Base-by-base conservation (phyloP, 2,888 invertebrate genomes). In the Leucozona laternaria region DNA sequence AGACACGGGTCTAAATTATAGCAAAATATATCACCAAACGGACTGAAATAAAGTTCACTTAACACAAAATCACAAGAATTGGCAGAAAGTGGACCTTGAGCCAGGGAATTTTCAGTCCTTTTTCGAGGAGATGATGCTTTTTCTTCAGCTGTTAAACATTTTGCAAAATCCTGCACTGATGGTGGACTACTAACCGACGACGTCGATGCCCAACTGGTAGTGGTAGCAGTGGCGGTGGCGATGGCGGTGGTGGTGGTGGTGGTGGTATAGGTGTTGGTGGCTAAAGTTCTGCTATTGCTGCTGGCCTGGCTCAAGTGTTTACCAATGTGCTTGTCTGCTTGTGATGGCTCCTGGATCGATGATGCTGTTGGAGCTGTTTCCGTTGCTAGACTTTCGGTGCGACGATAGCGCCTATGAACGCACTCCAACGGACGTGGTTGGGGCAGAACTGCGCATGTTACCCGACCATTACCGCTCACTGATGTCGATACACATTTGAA, bases 121-220 rank as follows among this genome's bases (percentile, higher is more conserved):
- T 73, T 66, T 83, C 58, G 48, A 73, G 70, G 70, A 73, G 60
- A 58, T 58, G 45, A 58, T 57, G 64, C 43, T 75, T 86, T 86
- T 86, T 82, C 73, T 86, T 86, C 86, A 86, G 86, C 82, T 86
- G 82, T 89, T 88, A 88, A 84, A 89, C 89, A 89, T 89, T 89
- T 89, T 89, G 88, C 88, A 85, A 89, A 89, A 87, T 89, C 78
- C 71, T 88, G 84, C 79, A 81, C 78, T 81, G 76, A 88, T 73
- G 76, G 62, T 79, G 80, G 75, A 80, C 88, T 84, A 77, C 79
- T 60, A 81, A 82, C 79, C 88, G 79, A 80, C 73, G 77, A 77
- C 78, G 77, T 73, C 78, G 80, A 72, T 77, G 78, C 79, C 86
- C 79, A 88, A 79, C 88, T 88, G 76, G 71, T 88, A 79, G 73